phyloP scores from a whole-genome alignment of 2,888 invertebrate species.

The Pollenia angustigena region DNA sequence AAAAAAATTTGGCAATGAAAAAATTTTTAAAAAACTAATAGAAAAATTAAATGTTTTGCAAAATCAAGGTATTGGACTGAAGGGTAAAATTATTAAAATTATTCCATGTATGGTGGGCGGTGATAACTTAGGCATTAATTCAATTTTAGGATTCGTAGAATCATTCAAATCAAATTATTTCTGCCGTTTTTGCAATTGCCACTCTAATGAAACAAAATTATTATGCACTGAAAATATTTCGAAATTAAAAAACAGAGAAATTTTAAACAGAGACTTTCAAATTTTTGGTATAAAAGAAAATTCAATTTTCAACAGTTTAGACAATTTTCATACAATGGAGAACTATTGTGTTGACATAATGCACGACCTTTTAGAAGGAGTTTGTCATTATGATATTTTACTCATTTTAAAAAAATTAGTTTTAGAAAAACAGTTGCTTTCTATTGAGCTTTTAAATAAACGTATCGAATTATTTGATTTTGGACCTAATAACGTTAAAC shows the following conservation, averaged over 20 bases:
- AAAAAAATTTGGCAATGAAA: too few species aligned
- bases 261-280: too few species aligned
- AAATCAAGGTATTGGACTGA: background rate
- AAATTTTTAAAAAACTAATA: background rate
- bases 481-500: slow-evolving; percentile 3
- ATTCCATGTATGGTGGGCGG: slow-evolving; percentile 8
- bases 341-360: slow-evolving; percentile 17
- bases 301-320: too few species aligned
- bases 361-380: slow-evolving; percentile 14
- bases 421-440: background rate
- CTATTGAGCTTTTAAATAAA: slow-evolving; percentile 8
- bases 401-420: too few species aligned
- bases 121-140: too few species aligned
- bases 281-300: too few species aligned
- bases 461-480: background rate
- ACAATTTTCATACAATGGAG: background rate
- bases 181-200: background rate
- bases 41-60: slow-evolving; percentile 26
- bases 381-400: background rate
- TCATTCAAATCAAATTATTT: slow-evolving; percentile 6
- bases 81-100: slow-evolving; percentile 1
- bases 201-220: too few species aligned
- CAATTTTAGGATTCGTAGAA: background rate
- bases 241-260: too few species aligned
- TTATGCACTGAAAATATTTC: too few species aligned